phyloP scores from a whole-genome alignment of 2,113 vertebrate species.

The Chloropsis cyanopogon region DNA sequence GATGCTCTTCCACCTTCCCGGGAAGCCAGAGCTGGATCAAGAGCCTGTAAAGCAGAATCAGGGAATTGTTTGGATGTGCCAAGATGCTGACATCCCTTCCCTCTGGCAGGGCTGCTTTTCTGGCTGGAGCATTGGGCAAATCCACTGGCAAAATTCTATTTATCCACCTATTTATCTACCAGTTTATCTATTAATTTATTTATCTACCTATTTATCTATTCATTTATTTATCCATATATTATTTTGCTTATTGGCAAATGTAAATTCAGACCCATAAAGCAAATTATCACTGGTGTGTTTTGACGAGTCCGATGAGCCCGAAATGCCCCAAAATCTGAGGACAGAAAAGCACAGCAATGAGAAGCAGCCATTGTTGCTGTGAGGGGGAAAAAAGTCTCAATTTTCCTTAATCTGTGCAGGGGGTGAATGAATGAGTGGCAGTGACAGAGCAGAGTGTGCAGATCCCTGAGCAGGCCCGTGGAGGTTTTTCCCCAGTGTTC shows the following conservation, averaged over 20 bases:
- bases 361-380: neutral
- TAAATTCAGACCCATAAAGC: neutral
- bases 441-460: neutral
- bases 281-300: neutral
- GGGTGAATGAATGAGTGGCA: neutral
- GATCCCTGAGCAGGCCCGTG: neutral
- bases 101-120: neutral
- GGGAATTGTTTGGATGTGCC: neutral
- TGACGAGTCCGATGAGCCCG: too few species aligned
- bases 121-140: neutral
- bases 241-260: neutral
- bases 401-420: neutral
- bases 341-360: neutral
- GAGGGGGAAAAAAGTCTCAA: fast-evolving
- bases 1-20: neutral
- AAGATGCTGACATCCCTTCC: neutral
- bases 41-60: neutral
- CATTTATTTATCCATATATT: fast-evolving
- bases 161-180: neutral
- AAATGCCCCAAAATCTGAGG: neutral
- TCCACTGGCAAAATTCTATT: neutral
- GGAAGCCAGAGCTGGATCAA: neutral
- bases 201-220: neutral
- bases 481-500: neutral
- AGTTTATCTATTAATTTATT: too few species aligned